phyloP scores from a whole-genome alignment of 2,888 invertebrate species.

The Tenthredo scrophulariae region DNA sequence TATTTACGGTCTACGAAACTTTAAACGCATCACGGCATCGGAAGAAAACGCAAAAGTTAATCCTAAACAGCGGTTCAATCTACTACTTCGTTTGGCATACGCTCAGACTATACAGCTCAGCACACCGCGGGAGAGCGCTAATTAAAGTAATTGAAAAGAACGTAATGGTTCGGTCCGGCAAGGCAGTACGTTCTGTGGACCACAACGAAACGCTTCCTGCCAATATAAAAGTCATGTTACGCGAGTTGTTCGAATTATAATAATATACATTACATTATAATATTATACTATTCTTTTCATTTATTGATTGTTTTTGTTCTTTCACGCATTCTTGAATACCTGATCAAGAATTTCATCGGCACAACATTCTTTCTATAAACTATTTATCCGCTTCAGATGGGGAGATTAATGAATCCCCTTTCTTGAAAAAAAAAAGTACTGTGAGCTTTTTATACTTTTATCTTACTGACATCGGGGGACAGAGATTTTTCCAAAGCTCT shows the following conservation, averaged over 20 bases:
- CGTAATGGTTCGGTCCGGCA: constrained; percentile 4
- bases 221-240: background rate
- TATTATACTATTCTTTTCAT: too few relatives aligned
- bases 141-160: constrained; percentile 24
- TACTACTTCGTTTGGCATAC: background rate
- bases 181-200: constrained; percentile 6
- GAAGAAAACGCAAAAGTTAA: background rate
- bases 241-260: background rate
- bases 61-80: background rate
- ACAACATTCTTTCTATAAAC: background rate
- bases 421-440: background rate
- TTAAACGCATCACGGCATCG: background rate
- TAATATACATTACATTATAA: too few relatives aligned
- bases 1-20: constrained; percentile 13
- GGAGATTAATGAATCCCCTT: too few relatives aligned
- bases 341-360: background rate
- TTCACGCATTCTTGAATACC: background rate
- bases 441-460: background rate
- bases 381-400: background rate
- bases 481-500: background rate
- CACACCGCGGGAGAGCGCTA: background rate
- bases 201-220: constrained; percentile 27
- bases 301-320: background rate
- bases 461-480: background rate
- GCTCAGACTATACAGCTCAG: background rate